These are phyloP conservation scores for Anarrhichthys ocellatus DNA, from an alignment of 2,113 vertebrate species.

Conservation along the genomic window DNA sequence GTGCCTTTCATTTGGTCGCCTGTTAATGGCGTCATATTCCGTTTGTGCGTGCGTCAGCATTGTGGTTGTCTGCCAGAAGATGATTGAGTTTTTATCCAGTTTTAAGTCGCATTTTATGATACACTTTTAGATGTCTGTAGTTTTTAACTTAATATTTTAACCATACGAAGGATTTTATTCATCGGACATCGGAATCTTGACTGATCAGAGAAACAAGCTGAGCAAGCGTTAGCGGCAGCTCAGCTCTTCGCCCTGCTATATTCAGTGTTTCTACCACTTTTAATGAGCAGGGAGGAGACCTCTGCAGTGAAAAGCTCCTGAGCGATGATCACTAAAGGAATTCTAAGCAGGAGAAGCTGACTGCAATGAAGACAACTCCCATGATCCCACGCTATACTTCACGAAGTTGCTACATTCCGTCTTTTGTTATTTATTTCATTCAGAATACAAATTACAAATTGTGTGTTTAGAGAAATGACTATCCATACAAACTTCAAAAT, in stretches of 20 bases:
- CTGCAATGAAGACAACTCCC: neutral
- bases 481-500: neutral
- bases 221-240: neutral
- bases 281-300: neutral
- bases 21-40: no score
- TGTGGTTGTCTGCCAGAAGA: no score
- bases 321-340: neutral
- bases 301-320: neutral
- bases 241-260: neutral
- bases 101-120: neutral
- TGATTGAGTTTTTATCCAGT: no score
- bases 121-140: neutral
- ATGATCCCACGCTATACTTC: neutral
- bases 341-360: neutral
- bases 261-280: neutral
- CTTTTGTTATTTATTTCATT: neutral
- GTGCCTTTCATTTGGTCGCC: no score
- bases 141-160: neutral
- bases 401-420: neutral
- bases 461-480: neutral
- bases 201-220: no score
- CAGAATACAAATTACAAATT: neutral
- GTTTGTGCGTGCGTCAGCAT: no score
- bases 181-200: no score
- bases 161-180: neutral